Evolutionary conservation across 2,888 invertebrate species (phyloP).

Genomic region (Synergus japonicus): DNA sequence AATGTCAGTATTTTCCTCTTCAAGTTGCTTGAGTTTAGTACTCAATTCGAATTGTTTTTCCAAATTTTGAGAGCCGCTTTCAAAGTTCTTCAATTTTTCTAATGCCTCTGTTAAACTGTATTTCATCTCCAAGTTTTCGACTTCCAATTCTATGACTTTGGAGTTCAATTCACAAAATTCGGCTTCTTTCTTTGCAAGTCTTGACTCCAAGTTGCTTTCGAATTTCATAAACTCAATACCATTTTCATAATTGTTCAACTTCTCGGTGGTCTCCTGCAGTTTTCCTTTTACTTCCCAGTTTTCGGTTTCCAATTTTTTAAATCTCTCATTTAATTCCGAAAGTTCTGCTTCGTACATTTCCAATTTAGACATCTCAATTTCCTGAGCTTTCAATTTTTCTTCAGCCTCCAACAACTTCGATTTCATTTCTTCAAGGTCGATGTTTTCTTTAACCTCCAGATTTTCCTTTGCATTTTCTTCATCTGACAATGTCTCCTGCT

Average conservation of each 20-base stretch:
- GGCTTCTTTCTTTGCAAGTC: constrained; percentile 42
- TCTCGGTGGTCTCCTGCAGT: constrained; percentile 15
- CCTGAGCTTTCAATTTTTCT: constrained; percentile 39
- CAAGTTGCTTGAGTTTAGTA: background rate
- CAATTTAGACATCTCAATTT: constrained; percentile 33
- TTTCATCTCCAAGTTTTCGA: constrained; percentile 36
- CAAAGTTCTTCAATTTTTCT: constrained; percentile 27
- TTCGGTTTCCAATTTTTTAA: constrained; percentile 41
- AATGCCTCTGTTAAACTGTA: constrained; percentile 27
- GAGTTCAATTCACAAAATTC: constrained; percentile 27
- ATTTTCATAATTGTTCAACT: constrained; percentile 28
- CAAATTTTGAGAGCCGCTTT: constrained; percentile 14
- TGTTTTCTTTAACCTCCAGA: background rate
- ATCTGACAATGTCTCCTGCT: background rate
- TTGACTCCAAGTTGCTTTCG: constrained; percentile 26
- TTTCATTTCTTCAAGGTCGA: too few relatives aligned
- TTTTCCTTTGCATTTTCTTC: background rate
- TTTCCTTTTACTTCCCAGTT: constrained; percentile 35
- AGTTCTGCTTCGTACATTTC: constrained; percentile 44
- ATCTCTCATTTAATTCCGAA: constrained; percentile 24
- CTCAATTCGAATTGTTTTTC: constrained; percentile 27
- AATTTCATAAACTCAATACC: constrained; percentile 5
- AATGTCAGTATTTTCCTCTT: constrained; percentile 11
- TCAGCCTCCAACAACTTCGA: constrained; percentile 23
- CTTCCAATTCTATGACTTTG: constrained; percentile 39